Conservation (phyloP, 2,113 vertebrate species). For the Aegithalos caudatus region DNA sequence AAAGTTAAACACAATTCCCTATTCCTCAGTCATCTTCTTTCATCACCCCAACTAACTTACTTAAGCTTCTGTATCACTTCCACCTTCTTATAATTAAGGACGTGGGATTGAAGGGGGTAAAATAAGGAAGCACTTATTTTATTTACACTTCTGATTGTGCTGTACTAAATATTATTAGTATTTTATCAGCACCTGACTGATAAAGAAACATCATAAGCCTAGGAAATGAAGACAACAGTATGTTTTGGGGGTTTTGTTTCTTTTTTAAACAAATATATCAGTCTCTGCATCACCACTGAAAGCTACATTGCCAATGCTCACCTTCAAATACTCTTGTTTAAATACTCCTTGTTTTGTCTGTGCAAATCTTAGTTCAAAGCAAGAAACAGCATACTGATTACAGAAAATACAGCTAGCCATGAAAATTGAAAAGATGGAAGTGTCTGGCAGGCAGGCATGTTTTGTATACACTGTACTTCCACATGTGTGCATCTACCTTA, state of each 20-base stretch:
- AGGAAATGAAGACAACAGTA: background rate
- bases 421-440: background rate
- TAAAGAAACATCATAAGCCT: background rate
- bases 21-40: background rate
- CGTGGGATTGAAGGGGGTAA: background rate
- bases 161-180: background rate
- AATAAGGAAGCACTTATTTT: background rate
- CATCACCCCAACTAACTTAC: background rate
- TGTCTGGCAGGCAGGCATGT: background rate
- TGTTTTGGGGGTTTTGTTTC: accelerated
- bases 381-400: background rate
- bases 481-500: accelerated
- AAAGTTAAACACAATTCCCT: background rate
- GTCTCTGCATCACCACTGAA: background rate
- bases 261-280: background rate
- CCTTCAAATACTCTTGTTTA: background rate
- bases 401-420: background rate
- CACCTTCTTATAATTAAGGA: background rate
- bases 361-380: background rate
- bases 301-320: background rate
- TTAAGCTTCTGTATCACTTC: background rate
- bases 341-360: background rate
- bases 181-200: background rate
- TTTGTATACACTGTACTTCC: background rate
- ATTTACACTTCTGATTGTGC: background rate